Percentiles rank a stretch among this genome's conserved stretches.
These are phyloP conservation scores for Pseudonaja textilis DNA, from an alignment of 2,113 vertebrate genomes.

Conservation along the genomic window DNA sequence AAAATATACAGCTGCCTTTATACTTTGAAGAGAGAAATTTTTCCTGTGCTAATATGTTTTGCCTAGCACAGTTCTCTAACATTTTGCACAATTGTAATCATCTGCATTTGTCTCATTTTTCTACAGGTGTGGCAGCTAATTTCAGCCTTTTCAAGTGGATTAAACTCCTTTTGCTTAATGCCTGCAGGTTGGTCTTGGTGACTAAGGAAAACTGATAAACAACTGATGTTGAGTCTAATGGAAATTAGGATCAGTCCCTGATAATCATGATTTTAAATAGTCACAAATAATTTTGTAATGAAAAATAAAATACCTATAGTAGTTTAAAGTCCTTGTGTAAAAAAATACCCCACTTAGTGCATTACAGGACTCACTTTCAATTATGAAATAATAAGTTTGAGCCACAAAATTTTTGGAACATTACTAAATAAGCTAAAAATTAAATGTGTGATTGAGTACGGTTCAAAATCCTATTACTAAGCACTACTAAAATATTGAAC, in stretches of 20 bases:
- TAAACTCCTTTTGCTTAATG: constrained; percentile 70
- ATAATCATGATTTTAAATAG: background rate
- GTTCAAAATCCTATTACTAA: background rate
- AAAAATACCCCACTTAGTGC: background rate
- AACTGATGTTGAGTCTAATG: background rate
- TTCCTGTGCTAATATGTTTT: background rate
- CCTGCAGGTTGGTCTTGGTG: constrained; percentile 78
- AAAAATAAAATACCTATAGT: background rate
- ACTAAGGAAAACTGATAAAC: background rate
- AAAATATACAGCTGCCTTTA: background rate
- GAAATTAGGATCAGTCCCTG: background rate
- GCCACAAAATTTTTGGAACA: background rate
- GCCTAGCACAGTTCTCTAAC: background rate
- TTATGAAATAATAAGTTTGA: background rate
- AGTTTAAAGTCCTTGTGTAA: background rate
- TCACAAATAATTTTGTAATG: background rate
- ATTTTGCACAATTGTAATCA: constrained; percentile 20
- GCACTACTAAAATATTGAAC: background rate
- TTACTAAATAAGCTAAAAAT: background rate
- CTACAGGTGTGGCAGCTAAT: constrained; percentile 82
- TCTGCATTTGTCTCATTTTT: constrained; percentile 35
- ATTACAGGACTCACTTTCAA: background rate
- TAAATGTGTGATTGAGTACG: background rate
- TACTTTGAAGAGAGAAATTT: background rate
- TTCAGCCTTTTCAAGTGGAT: constrained; percentile 92